Percentiles rank a stretch among this genome's conserved stretches.
These are phyloP conservation scores for Coptodon bakossiorum DNA, from an alignment of 2,113 vertebrate species.

Conservation along the genomic window DNA sequence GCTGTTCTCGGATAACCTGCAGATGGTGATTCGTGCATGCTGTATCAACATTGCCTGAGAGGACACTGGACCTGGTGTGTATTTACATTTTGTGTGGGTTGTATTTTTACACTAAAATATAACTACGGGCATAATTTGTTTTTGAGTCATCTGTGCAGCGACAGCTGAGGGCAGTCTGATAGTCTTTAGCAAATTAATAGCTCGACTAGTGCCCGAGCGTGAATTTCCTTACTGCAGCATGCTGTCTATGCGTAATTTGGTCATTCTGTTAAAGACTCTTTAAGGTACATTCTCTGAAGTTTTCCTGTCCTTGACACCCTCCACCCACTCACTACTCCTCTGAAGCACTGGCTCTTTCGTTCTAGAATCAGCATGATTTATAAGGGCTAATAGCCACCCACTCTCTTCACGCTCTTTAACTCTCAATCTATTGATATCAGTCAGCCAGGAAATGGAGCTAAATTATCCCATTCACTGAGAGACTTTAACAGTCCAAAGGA, in stretches of 20 bases:
- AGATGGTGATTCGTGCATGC: neutral
- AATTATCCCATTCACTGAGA: conserved; percentile 49
- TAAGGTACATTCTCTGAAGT: neutral
- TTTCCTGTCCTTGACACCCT: conserved; percentile 9
- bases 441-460: conserved; percentile 49
- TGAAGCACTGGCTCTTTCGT: neutral
- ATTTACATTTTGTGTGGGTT: neutral
- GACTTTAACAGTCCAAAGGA: conserved; percentile 39
- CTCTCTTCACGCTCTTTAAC: conserved; percentile 45
- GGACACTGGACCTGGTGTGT: neutral
- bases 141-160: neutral
- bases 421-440: conserved; percentile 50
- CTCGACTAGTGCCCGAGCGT: neutral
- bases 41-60: neutral
- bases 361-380: conserved; percentile 38
- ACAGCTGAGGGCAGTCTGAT: neutral
- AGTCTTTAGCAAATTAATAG: neutral
- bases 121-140: neutral
- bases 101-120: neutral
- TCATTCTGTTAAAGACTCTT: neutral
- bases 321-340: neutral
- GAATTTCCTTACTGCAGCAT: neutral
- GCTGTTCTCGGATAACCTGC: neutral
- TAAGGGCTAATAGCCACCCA: conserved; percentile 26
- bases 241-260: neutral